Percentiles rank a stretch among this genome's conserved stretches.
Conservation (phyloP, 2,888 invertebrate genomes). For the Dromius quadrimaculatus region DNA sequence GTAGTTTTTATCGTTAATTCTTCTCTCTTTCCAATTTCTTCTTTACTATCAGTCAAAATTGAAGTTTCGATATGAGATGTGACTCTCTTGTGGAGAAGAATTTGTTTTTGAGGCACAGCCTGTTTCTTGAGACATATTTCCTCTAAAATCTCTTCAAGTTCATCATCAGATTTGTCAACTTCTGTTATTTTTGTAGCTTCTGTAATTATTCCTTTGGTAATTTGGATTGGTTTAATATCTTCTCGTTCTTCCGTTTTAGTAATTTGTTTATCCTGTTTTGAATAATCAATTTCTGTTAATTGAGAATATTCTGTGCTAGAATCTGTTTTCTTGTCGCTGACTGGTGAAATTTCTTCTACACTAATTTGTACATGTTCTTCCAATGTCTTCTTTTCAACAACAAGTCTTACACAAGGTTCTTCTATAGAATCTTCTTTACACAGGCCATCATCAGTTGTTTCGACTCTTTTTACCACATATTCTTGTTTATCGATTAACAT, state of each 20-base stretch:
- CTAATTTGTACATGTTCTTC: constrained; percentile 20
- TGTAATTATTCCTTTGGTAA: too few species aligned
- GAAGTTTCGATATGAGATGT: neutral
- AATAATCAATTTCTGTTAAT: constrained; percentile 13
- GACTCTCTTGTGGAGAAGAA: constrained; percentile 10
- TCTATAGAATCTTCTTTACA: constrained; percentile 21
- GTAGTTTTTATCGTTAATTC: neutral
- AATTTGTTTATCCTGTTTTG: neutral
- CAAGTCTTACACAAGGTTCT: constrained; percentile 48
- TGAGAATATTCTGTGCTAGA: constrained; percentile 10
- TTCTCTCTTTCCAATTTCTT: neutral
- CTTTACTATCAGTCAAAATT: neutral
- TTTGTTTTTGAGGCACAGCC: neutral
- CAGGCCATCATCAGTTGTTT: constrained; percentile 4
- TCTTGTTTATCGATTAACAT: constrained; percentile 15
- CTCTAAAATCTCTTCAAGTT: neutral
- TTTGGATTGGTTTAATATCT: neutral
- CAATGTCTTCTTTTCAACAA: constrained; percentile 27
- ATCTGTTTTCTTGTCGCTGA: constrained; percentile 6
- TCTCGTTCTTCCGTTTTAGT: neutral
- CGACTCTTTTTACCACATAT: constrained; percentile 26
- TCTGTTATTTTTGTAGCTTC: constrained; percentile 4
- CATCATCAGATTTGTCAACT: neutral
- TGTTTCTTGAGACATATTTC: constrained; percentile 8
- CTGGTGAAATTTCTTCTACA: constrained; percentile 5